Conservation (phyloP, 2,888 invertebrate genomes). For the Linyphia triangularis region DNA sequence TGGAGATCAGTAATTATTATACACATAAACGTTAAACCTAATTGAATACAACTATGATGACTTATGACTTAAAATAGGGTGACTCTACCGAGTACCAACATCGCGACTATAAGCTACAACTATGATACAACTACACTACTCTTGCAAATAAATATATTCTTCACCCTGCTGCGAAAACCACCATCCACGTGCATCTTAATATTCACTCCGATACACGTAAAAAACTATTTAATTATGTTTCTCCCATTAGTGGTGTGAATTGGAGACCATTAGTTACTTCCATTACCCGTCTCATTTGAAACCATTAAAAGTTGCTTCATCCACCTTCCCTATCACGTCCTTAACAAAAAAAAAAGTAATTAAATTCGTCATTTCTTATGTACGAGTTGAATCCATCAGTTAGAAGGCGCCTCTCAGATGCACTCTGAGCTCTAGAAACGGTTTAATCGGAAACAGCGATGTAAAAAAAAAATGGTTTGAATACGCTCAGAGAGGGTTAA, state of each 20-base stretch:
- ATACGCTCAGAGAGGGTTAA: not conserved
- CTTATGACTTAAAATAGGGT: too few relatives aligned
- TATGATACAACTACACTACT: too few relatives aligned
- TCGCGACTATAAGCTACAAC: too few relatives aligned
- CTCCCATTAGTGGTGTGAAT: constrained; percentile 39
- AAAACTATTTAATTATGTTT: constrained; percentile 20
- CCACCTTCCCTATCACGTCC: constrained; percentile 18
- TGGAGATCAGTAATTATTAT: too few relatives aligned
- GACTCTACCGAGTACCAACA: too few relatives aligned
- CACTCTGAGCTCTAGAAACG: not conserved
- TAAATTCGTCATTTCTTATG: constrained; percentile 39
- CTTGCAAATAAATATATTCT: too few relatives aligned
- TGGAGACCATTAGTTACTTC: constrained; percentile 32
- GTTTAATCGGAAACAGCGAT: constrained; percentile 10
- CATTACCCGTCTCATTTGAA: constrained; percentile 38
- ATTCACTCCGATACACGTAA: not conserved
- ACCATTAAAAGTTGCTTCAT: constrained; percentile 39
- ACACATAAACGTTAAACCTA: too few relatives aligned
- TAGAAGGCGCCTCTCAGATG: not conserved
- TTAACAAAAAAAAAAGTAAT: constrained; percentile 14
- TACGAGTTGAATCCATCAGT: constrained; percentile 11
- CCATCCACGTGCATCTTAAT: too few relatives aligned
- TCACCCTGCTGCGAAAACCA: too few relatives aligned
- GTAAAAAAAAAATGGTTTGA: not conserved
- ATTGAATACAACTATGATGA: too few relatives aligned